A percentile compares a stretch with the other conserved stretches of the same genome.
Conservation (phyloP, 2,797 vertebrate genomes). For the Gobionotothen gibberifrons region DNA sequence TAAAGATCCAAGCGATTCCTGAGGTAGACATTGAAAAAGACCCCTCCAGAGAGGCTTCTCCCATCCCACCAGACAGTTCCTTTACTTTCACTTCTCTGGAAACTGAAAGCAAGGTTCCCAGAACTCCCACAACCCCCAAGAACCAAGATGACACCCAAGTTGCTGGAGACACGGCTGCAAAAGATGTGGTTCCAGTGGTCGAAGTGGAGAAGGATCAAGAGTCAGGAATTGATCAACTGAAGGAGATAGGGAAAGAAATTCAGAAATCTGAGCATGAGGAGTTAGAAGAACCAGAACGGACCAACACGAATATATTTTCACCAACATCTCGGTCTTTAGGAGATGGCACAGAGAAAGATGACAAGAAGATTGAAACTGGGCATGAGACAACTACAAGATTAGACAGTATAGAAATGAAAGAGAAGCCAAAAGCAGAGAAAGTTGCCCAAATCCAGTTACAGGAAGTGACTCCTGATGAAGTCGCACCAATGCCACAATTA, state of each 20-base stretch:
- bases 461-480: conserved; percentile 36
- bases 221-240: conserved; percentile 10
- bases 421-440: conserved; percentile 36
- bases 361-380: conserved; percentile 21
- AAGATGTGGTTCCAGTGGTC: conserved; percentile 12
- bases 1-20: conserved; percentile 79
- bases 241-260: conserved; percentile 29
- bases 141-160: conserved; percentile 30
- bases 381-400: not conserved
- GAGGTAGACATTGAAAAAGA: conserved; percentile 82
- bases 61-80: conserved; percentile 76
- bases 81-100: conserved; percentile 72
- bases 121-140: conserved; percentile 57
- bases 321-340: conserved; percentile 16
- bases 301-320: not conserved
- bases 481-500: conserved; percentile 32
- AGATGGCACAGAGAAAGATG: conserved; percentile 26
- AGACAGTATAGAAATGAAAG: conserved; percentile 23
- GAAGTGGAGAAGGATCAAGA: conserved; percentile 16
- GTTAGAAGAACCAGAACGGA: conserved; percentile 22
- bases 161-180: conserved; percentile 3
- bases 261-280: conserved; percentile 20
- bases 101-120: conserved; percentile 43
- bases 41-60: conserved; percentile 82
- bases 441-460: conserved; percentile 29